phyloP scores from a whole-genome alignment of 1,140 invertebrate genomes.

The Formica selysi region DNA sequence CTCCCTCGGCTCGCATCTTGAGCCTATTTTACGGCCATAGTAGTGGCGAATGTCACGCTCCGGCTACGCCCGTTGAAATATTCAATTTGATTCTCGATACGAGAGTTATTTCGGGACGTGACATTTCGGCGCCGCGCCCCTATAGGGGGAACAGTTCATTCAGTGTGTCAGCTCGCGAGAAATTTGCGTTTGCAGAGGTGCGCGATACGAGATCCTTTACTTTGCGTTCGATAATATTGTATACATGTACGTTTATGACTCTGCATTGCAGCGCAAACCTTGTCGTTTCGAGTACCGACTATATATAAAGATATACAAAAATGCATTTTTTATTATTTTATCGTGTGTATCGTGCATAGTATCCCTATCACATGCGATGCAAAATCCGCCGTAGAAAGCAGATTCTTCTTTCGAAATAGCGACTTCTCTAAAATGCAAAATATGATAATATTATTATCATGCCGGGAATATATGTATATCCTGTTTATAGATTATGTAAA shows the following conservation, averaged over 20 bases:
- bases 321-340: background rate
- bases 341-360: no score
- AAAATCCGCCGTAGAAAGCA: background rate
- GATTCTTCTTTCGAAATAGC: background rate
- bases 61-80: constrained; percentile 20
- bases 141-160: constrained; percentile 5
- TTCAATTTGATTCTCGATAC: constrained; percentile 51
- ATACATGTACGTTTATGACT: background rate
- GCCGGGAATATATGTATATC: no score
- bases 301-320: background rate
- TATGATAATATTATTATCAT: background rate
- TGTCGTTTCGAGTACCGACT: background rate
- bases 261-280: background rate
- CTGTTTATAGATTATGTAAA: background rate
- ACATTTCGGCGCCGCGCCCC: constrained; percentile 33
- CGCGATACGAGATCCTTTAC: background rate
- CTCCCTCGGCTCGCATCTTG: background rate
- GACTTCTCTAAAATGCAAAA: background rate
- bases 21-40: background rate
- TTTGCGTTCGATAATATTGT: background rate
- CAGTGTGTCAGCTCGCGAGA: background rate
- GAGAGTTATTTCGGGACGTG: constrained; percentile 54
- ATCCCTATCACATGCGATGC: background rate
- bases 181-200: constrained; percentile 38
- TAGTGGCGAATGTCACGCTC: background rate